Percentiles rank a stretch among this genome's conserved stretches.
Conservation (phyloP, 2,797 vertebrate genomes). For the Hipposideros larvatus region DNA sequence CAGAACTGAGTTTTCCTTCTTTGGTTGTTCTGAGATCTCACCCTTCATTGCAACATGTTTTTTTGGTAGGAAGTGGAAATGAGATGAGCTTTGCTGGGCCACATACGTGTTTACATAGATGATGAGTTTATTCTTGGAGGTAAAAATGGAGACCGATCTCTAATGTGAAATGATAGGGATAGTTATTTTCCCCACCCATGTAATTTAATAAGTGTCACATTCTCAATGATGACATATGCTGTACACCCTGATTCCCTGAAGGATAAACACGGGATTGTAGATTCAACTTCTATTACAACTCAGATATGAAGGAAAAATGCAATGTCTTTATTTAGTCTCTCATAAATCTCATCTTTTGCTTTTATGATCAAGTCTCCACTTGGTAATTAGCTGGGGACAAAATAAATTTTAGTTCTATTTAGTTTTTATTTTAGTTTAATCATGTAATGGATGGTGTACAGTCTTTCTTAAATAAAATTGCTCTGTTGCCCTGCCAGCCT, state of each 20-base stretch:
- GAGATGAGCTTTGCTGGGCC: not conserved
- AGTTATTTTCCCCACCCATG: not conserved
- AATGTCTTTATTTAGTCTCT: not conserved
- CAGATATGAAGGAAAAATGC: not conserved
- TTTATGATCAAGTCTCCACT: not conserved
- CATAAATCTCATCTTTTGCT: not conserved
- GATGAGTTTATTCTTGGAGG: not conserved
- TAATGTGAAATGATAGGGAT: not conserved
- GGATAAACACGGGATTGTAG: not conserved
- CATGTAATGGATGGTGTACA: not conserved
- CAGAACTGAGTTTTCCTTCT: not conserved
- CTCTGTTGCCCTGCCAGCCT: too few relatives aligned
- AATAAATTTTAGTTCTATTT: not conserved
- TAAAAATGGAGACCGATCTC: not conserved
- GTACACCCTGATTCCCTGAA: not conserved
- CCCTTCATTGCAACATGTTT: not conserved
- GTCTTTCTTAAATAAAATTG: not conserved
- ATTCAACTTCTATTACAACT: not conserved
- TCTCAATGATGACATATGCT: constrained; percentile 29
- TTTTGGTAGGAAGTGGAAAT: not conserved
- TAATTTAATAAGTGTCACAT: constrained; percentile 28
- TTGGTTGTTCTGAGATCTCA: not conserved
- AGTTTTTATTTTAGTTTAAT: not conserved
- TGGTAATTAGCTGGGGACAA: not conserved
- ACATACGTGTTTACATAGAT: not conserved